These are phyloP conservation scores for Herpetotheres cachinnans DNA, from an alignment of 2,113 vertebrate species.

Conservation along the genomic window DNA sequence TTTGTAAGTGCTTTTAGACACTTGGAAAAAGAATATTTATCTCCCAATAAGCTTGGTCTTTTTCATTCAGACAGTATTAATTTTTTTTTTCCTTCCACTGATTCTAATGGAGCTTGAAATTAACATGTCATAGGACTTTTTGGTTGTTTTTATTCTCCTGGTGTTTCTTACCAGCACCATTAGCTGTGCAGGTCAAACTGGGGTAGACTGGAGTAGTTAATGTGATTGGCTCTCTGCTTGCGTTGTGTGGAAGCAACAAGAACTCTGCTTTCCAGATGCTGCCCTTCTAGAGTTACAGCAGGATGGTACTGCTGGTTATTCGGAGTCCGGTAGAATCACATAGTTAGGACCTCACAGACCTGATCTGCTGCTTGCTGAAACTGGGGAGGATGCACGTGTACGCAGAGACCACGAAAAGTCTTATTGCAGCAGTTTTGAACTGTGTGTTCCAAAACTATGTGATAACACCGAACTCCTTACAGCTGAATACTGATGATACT, in stretches of 20 bases:
- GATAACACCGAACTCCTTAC: background rate
- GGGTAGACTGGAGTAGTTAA: background rate
- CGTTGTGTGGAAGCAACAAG: background rate
- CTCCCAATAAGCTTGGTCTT: background rate
- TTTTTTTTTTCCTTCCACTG: background rate
- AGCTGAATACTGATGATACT: background rate
- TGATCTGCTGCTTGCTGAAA: background rate
- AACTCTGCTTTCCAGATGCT: background rate
- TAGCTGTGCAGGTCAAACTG: background rate
- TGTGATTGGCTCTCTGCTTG: background rate
- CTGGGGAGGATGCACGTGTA: background rate
- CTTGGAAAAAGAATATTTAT: background rate
- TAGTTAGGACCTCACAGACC: background rate
- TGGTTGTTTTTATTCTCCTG: background rate
- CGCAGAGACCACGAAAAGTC: background rate
- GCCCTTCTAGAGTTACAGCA: background rate
- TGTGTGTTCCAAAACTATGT: background rate
- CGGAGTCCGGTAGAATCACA: background rate
- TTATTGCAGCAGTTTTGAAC: background rate
- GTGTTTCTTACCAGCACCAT: background rate
- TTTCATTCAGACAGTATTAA: background rate
- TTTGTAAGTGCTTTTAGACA: background rate
- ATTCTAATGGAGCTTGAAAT: conserved; percentile 1
- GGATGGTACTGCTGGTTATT: background rate
- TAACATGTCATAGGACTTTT: background rate